phyloP scores from a whole-genome alignment of 2,888 invertebrate genomes.

The Gibbula magus region DNA sequence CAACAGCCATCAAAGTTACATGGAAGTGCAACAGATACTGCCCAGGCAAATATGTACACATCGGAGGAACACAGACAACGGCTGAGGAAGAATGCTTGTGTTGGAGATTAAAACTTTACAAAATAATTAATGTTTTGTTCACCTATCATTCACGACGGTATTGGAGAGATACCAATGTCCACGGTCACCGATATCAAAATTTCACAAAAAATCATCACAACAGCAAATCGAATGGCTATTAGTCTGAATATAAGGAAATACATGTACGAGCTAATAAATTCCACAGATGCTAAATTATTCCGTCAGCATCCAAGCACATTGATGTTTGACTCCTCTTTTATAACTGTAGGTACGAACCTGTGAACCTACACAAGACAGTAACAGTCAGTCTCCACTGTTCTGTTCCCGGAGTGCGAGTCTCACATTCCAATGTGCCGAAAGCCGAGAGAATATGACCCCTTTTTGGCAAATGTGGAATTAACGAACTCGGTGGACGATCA shows the following conservation, averaged over 20 bases:
- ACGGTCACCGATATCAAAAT: neutral
- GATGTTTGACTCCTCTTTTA: neutral
- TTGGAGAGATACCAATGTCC: neutral
- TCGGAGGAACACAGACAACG: neutral
- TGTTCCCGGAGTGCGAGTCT: no score
- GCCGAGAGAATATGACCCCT: conserved; percentile 9
- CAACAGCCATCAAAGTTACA: neutral
- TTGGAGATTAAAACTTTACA: neutral
- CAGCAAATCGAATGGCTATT: neutral
- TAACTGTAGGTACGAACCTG: no score
- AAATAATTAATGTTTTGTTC: neutral
- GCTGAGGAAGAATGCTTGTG: conserved; percentile 2
- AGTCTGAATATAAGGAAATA: conserved; percentile 12
- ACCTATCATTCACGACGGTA: neutral
- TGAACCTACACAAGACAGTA: no score
- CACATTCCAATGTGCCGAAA: neutral
- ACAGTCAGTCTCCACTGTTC: no score
- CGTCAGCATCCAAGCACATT: neutral
- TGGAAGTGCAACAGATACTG: conserved; percentile 3
- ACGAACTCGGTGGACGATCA: neutral
- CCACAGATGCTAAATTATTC: conserved; percentile 10
- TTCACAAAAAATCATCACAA: conserved; percentile 4
- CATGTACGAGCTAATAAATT: neutral
- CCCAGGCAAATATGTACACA: neutral
- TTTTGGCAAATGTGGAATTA: conserved; percentile 1